Base-by-base conservation (phyloP, 2,888 invertebrate genomes). In the Xanthorhoe designata region DNA sequence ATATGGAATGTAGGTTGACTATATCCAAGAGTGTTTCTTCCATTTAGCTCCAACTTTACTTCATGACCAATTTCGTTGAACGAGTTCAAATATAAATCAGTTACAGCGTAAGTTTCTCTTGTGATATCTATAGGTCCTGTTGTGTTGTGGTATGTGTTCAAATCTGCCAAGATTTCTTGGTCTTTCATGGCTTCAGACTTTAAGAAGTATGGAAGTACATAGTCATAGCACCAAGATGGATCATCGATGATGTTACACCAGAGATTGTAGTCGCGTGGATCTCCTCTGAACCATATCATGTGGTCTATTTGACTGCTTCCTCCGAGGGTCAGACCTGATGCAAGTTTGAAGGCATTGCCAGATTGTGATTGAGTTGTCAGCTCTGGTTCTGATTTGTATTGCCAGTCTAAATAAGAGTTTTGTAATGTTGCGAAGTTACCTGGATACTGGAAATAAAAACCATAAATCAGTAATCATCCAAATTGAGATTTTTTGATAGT, bases 51-150 rank as follows among this genome's bases (percentile, higher is more conserved):
- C 5, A 62, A 15, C 0, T 63, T 55, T 6, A 35, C 42, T 7
- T 57, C 68, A 10, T 71, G 59, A 2, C 77, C 77, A 54, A 49
- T 38, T 66, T 77, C 70, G 6, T 6, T 29, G 49, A 73, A 70
- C 18, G 76, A 61, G n/a, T 64, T 47, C 0, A 76, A 53, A 58
- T 66, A 76, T 29, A 6, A 13, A 10, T n/a, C n/a, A 6, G 62
- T 60, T 6, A 62, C 35, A 5, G 42, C 10, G 50, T 62, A 45
- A 6, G 49, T 0, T 53, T 73, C 65, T 58, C 67, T 73, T 0
- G 70, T 72, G 7, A 75, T 0, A 0, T 61, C 68, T n/a, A 66
- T 38, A 1, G 68, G 69, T 0, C 77, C 77, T 0, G 45, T 15
- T 7, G 58, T 69, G 0, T 70, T 71, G 13, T 77, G 72, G 13